These are phyloP conservation scores for Rhadina sibilatrix DNA, from an alignment of 2,113 vertebrate species.

Conservation along the genomic window DNA sequence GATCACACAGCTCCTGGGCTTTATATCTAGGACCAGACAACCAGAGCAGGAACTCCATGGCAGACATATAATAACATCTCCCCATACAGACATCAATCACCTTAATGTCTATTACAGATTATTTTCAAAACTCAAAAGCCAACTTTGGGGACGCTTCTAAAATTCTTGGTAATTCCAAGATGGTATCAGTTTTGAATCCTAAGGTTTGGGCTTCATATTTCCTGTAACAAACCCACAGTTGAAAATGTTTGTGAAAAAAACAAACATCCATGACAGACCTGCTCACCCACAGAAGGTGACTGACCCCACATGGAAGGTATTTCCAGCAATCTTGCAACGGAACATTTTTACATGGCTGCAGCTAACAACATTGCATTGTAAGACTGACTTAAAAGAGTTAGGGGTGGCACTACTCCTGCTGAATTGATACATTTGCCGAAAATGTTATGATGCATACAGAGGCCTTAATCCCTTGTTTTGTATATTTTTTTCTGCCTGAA, in stretches of 20 bases:
- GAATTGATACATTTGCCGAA: background rate
- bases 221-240: background rate
- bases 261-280: background rate
- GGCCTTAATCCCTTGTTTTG: background rate
- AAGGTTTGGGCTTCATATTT: background rate
- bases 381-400: background rate
- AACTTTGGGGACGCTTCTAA: background rate
- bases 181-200: background rate
- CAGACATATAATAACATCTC: background rate
- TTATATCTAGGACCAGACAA: background rate
- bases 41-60: background rate
- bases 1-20: background rate
- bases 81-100: background rate
- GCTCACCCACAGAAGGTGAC: background rate
- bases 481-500: rapidly evolving
- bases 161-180: background rate
- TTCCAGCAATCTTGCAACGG: background rate
- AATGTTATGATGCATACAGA: background rate
- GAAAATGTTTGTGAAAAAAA: background rate
- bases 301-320: background rate
- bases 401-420: background rate
- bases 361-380: background rate
- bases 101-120: background rate
- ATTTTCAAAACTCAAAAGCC: background rate
- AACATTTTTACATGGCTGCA: background rate